A percentile compares a stretch with the other conserved stretches of the same genome.
Conservation (phyloP, 2,888 invertebrate genomes). For the Chloroclystis v-ata region DNA sequence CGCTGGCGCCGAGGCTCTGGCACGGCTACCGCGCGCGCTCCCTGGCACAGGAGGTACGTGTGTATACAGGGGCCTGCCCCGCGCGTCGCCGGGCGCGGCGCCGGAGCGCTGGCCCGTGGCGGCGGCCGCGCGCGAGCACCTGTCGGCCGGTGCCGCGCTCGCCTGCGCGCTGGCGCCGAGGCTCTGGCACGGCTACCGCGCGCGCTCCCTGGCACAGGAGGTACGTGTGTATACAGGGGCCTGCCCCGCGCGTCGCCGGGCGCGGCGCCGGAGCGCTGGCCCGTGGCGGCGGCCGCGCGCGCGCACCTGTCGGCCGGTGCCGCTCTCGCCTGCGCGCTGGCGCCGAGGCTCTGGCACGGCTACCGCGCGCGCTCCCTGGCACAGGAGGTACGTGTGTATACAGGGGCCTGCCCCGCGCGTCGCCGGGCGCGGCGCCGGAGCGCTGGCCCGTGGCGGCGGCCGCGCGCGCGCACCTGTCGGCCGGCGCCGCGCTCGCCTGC, state of each 20-base stretch:
- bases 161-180: slow-evolving; percentile 93
- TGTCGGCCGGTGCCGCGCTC: slow-evolving; percentile 90
- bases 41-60: slow-evolving; percentile 81
- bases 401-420: too few relatives aligned
- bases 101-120: slow-evolving; percentile 90
- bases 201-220: slow-evolving; percentile 84
- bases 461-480: too few relatives aligned
- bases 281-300: slow-evolving; percentile 88
- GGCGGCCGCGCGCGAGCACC: slow-evolving; percentile 89
- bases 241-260: slow-evolving; percentile 80
- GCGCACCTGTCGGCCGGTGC: slow-evolving; percentile 92
- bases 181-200: slow-evolving; percentile 76
- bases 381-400: slow-evolving; percentile 83
- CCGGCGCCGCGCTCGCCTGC: too few relatives aligned
- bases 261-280: slow-evolving; percentile 88
- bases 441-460: too few relatives aligned
- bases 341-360: slow-evolving; percentile 85
- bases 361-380: slow-evolving; percentile 80
- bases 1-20: slow-evolving; percentile 90
- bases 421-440: too few relatives aligned
- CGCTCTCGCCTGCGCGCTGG: slow-evolving; percentile 90
- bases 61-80: slow-evolving; percentile 23
- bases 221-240: slow-evolving; percentile 38
- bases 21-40: slow-evolving; percentile 76
- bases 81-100: slow-evolving; percentile 65